Base-by-base conservation (phyloP, 2,113 vertebrate species). In the Odontesthes bonariensis region DNA sequence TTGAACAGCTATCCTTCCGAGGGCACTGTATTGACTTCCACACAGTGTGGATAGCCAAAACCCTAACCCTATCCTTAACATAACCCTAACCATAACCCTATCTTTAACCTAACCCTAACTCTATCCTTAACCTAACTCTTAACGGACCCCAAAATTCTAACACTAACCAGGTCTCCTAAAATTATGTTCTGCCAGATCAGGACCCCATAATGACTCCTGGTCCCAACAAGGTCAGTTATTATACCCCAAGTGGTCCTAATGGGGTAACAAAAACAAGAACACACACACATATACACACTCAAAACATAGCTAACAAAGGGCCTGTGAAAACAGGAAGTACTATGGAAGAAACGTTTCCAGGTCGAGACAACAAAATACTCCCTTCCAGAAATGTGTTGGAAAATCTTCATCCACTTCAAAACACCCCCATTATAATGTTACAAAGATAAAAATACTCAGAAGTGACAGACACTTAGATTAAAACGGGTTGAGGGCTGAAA, bases 321-420 rank as follows among this genome's bases (percentile, higher is more conserved):
- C 82, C 56, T 57, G 53, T 67, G 73, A 90, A 92, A 91, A 91
- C 90, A 92, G 91, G 91, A 92, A 89, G 80, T 73, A 80, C 11
- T 88, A 79, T 62, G 79, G 32, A 67, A 61, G 86, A 59, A 85
- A 87, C 88, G 82, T 88, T 88, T 91, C 87, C 90, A 88, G 85
- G 87, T 90, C 69, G 42, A 58, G 52, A 20, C 40, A 75, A 83
- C 81, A 85, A 85, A 90, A 87, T 77, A 80, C 80, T 77, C 73
- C 74, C 42, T 49, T 71, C 70, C 82, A 60, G 56, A 84, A 74
- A 88, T 81, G 77, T 69, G 81, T 31, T 22, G 47, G 52, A 52
- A 66, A 81, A 75, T 64, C 47, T 22, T n/a, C 70, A 14, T 5
- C 51, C 0, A 5, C 1, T 54, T 27, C 46, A 55, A 85, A 76